Conservation (phyloP, 2,888 invertebrate species). For the Cylloceria caligata region DNA sequence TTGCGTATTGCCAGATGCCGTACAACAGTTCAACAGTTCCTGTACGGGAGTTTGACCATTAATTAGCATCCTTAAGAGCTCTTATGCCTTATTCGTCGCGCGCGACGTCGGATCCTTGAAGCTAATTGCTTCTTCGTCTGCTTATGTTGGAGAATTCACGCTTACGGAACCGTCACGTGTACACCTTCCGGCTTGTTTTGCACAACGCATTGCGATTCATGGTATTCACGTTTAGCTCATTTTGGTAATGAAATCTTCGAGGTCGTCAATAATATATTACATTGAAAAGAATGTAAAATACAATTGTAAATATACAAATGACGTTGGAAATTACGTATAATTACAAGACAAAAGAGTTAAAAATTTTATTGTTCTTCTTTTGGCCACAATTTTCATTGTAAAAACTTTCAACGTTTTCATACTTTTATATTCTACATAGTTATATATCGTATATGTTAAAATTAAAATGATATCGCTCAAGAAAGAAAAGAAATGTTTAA, state of each 20-base stretch:
- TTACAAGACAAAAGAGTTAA: background rate
- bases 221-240: conserved; percentile 30
- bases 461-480: no score
- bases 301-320: background rate
- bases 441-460: no score
- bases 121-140: conserved; percentile 48
- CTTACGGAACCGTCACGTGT: conserved; percentile 26
- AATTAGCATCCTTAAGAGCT: conserved; percentile 54
- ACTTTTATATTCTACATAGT: background rate
- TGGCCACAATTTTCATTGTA: background rate
- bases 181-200: conserved; percentile 45
- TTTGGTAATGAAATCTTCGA: conserved; percentile 57
- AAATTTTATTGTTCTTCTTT: background rate
- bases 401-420: background rate
- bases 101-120: conserved; percentile 50
- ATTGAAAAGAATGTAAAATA: conserved; percentile 9
- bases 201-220: background rate
- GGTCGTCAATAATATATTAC: conserved; percentile 10
- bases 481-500: no score
- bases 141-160: conserved; percentile 29
- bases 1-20: conserved; percentile 23
- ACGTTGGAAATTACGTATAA: background rate
- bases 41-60: conserved; percentile 34
- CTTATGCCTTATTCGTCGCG: conserved; percentile 25
- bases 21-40: background rate